Evolutionary conservation across 2,888 invertebrate species (phyloP), one percentile per base, ranked within the genome.

Genomic region (Micropterix aruncella): DNA sequence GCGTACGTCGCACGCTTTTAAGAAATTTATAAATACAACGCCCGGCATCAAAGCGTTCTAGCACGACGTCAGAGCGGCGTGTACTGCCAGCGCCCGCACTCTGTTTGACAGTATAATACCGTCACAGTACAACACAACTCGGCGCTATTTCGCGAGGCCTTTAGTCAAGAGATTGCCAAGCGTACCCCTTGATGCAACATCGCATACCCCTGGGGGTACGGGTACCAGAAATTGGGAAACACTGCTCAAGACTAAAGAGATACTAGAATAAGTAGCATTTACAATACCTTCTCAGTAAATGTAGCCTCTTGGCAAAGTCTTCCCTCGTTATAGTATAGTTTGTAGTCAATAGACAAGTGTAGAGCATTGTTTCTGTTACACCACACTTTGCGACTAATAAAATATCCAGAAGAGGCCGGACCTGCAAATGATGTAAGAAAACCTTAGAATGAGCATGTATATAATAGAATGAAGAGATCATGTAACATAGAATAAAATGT

Each of bases 351-450:
- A 91, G 77, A 55, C 90, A 88, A 50, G 81, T 81, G 66, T 79
- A 90, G 1, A 95, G 69, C 59, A 91, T 79, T 42, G 82, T 75
- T 53, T 85, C 86, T 5, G 84, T 86, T 44, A 95, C 77, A 0
- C 91, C 89, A 53, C 86, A 80, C 27, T 87, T 81, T 0, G 91
- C 86, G 1, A 93, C 93, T 36, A 96, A 68, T 42, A 95, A 74
- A 2, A 92, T 83, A 59, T 93, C 91, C 5, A 95, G 67, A 2
- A 95, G 69, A 0, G 88, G 83, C 46, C 87, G 83, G 16, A 79
- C 77, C 70, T 70, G 51, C 0, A 16, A 36, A 52, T n/a, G n/a
- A n/a, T n/a, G n/a, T n/a, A n/a, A n/a, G n/a, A n/a, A n/a, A n/a
- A n/a, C n/a, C n/a, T n/a, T n/a, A n/a, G n/a, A n/a, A n/a, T n/a